phyloP scores from a whole-genome alignment of 2,113 vertebrate genomes.

The Chaetops frenatus region DNA sequence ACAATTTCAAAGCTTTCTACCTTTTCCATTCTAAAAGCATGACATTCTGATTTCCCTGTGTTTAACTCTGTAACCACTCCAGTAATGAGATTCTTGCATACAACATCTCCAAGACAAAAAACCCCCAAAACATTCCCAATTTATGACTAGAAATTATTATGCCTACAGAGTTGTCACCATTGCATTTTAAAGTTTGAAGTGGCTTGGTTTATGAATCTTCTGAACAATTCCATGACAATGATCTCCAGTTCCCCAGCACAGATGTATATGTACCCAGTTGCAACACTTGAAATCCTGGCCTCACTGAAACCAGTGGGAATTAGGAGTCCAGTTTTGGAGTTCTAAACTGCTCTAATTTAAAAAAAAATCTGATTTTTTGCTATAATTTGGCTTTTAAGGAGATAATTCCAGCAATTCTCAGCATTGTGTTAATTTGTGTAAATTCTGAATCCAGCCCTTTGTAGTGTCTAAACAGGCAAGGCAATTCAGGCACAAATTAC shows the following conservation, averaged over 20 bases:
- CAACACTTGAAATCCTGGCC: not conserved
- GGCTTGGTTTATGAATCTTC: not conserved
- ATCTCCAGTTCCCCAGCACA: not conserved
- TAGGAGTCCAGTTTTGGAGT: not conserved
- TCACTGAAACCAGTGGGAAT: not conserved
- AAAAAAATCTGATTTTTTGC: not conserved
- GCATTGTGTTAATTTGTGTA: not conserved
- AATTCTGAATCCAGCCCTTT: not conserved
- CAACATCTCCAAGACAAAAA: slow-evolving; percentile 23
- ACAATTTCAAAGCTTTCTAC: slow-evolving; percentile 45
- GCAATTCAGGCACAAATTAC: not conserved
- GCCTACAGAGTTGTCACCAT: not conserved
- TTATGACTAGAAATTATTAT: not conserved
- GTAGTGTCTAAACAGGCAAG: not conserved
- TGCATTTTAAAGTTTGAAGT: not conserved
- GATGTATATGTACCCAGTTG: not conserved
- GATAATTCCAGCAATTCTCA: not conserved
- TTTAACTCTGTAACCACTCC: slow-evolving; percentile 59
- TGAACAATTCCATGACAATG: not conserved
- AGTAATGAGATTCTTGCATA: slow-evolving; percentile 40
- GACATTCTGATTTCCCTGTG: slow-evolving; percentile 37
- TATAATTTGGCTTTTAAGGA: not conserved
- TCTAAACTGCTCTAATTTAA: not conserved
- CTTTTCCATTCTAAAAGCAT: slow-evolving; percentile 59
- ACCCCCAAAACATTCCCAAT: not conserved